A percentile compares a stretch with the other conserved stretches of the same genome.
These are phyloP conservation scores for Apostichopus parvimensis DNA, from an alignment of 35 echinoderm and acorn worm species.

Conservation along the genomic window DNA sequence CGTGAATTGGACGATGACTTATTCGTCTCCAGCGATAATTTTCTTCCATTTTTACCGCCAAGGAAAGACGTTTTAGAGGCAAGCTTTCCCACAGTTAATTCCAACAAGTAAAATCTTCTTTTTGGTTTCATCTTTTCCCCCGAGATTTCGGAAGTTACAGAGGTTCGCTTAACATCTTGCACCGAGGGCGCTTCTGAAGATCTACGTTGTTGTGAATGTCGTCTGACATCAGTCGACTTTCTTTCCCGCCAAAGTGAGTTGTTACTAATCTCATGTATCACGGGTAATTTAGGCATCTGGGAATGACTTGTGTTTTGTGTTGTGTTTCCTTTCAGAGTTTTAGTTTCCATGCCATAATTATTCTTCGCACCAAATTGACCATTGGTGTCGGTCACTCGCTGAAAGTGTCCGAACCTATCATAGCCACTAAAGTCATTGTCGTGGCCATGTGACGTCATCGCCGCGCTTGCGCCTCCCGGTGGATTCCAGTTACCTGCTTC, in stretches of 20 bases:
- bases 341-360: background rate
- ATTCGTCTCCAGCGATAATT: background rate
- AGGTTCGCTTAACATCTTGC: background rate
- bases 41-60: conserved; percentile 2
- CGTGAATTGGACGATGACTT: background rate
- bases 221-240: background rate
- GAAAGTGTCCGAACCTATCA: conserved; percentile 16
- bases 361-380: background rate
- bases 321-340: background rate
- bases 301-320: background rate
- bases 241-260: background rate
- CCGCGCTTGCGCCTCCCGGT: background rate
- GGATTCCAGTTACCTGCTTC: background rate
- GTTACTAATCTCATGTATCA: background rate
- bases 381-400: background rate
- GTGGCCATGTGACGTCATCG: background rate
- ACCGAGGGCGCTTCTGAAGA: background rate
- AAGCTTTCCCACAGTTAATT: conserved; percentile 13
- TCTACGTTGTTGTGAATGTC: background rate
- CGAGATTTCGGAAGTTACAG: background rate
- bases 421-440: background rate
- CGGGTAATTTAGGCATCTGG: conserved; percentile 5
- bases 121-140: background rate
- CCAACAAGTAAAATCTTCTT: conserved; percentile 21
- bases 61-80: background rate